A percentile compares a stretch with the other conserved stretches of the same genome.
Evolutionary conservation across 2,888 invertebrate genomes (phyloP).

Genomic region (Leucania comma): DNA sequence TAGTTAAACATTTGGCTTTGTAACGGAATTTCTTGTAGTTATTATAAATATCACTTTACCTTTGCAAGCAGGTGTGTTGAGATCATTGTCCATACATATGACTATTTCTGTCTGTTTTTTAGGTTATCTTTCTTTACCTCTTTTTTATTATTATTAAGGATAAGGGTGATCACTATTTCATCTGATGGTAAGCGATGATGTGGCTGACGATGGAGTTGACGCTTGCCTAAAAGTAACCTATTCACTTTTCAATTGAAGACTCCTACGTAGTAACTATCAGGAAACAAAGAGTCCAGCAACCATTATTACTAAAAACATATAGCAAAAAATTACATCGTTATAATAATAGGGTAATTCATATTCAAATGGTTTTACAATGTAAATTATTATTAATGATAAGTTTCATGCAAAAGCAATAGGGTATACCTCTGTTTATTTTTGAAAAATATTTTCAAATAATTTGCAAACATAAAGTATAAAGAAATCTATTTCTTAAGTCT

Average conservation of each 20-base stretch:
- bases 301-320: background rate
- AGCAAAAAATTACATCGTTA: background rate
- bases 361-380: conserved; percentile 3
- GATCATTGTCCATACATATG: background rate
- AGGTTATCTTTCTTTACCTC: background rate
- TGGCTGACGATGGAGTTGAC: too few species aligned
- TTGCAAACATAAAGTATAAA: too few species aligned
- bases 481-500: too few species aligned
- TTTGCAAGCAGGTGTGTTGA: background rate
- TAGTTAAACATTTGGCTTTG: background rate
- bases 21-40: background rate
- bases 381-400: background rate
- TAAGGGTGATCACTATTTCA: too few species aligned
- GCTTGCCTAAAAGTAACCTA: too few species aligned
- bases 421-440: too few species aligned
- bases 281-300: too few species aligned
- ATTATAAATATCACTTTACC: background rate
- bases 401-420: background rate
- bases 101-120: conserved; percentile 3
- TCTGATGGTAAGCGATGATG: too few species aligned
- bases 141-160: too few species aligned
- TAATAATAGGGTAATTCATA: background rate
- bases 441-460: too few species aligned
- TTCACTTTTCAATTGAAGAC: too few species aligned
- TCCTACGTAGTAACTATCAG: too few species aligned